These are phyloP conservation scores for Aphaenogaster ashmeadi DNA, from an alignment of 1,140 invertebrate species.

Conservation along the genomic window DNA sequence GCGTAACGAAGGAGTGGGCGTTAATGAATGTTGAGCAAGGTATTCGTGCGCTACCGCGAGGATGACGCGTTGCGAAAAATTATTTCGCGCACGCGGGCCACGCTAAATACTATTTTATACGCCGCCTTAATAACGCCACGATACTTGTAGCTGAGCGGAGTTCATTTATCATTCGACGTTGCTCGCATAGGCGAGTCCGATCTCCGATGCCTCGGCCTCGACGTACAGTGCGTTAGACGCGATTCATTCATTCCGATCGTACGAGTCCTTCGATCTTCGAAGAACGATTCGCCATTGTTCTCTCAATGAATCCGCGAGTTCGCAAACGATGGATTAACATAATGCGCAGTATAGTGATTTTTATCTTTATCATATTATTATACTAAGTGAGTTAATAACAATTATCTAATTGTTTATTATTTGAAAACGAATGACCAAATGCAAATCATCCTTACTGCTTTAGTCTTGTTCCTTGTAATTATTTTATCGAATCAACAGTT, in stretches of 20 bases:
- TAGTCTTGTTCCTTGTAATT: neutral
- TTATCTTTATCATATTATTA: neutral
- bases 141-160: conserved; percentile 81
- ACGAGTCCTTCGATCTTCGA: conserved; percentile 58
- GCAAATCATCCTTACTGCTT: conserved; percentile 4
- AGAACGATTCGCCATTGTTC: conserved; percentile 57
- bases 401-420: conserved; percentile 28
- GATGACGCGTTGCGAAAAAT: conserved; percentile 31
- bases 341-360: neutral
- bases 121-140: conserved; percentile 84
- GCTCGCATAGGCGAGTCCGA: conserved; percentile 60
- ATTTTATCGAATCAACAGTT: neutral
- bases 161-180: conserved; percentile 84
- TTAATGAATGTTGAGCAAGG: conserved; percentile 19
- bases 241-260: conserved; percentile 74
- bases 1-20: neutral
- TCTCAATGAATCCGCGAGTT: neutral
- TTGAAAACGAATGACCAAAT: neutral
- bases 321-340: neutral
- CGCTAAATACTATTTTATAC: conserved; percentile 81
- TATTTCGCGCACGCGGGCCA: conserved; percentile 38
- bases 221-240: conserved; percentile 76
- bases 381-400: neutral
- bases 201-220: conserved; percentile 72
- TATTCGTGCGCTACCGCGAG: conserved; percentile 7